Evolutionary conservation across 2,797 vertebrate genomes (phyloP).

Genomic region (Chelon labrosus): DNA sequence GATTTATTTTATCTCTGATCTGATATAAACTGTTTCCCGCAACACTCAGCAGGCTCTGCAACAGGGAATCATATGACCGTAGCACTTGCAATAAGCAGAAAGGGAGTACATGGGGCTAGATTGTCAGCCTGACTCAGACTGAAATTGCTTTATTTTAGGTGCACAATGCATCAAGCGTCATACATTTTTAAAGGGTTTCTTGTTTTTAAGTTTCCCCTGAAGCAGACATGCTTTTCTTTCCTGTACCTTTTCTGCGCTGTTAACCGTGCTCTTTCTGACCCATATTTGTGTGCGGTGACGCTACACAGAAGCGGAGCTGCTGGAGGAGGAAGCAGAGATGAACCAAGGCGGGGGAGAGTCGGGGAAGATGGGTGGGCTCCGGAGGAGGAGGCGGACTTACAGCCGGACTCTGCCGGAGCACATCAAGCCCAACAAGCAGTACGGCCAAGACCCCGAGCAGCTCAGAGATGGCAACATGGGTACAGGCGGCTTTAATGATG

Average conservation of each 20-base stretch:
- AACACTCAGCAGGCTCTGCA: not conserved
- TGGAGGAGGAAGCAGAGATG: slow-evolving; percentile 90
- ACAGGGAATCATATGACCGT: slow-evolving; percentile 33
- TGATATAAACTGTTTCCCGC: slow-evolving; percentile 30
- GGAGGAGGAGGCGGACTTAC: slow-evolving; percentile 89
- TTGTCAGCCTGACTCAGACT: not conserved
- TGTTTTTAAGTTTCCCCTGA: not conserved
- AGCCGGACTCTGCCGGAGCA: slow-evolving; percentile 86
- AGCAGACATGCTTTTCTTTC: not conserved
- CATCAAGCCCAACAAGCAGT: slow-evolving; percentile 84
- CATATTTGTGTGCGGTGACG: not conserved
- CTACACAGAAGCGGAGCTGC: slow-evolving; percentile 89
- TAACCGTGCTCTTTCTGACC: not conserved
- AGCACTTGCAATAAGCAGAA: slow-evolving; percentile 21
- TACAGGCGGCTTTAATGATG: slow-evolving; percentile 36
- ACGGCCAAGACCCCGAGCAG: slow-evolving; percentile 77
- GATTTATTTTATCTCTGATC: slow-evolving; percentile 46
- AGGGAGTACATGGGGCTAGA: not conserved
- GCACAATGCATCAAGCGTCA: not conserved
- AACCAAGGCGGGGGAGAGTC: slow-evolving; percentile 87
- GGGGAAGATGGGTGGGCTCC: slow-evolving; percentile 85
- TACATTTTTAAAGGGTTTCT: slow-evolving; percentile 9
- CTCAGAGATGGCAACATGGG: slow-evolving; percentile 71
- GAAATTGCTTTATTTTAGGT: slow-evolving; percentile 1
- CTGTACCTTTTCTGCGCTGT: not conserved